A percentile compares a stretch with the other conserved stretches of the same genome.
Conservation (phyloP, 2,113 vertebrate species). For the Chaetura pelagica region DNA sequence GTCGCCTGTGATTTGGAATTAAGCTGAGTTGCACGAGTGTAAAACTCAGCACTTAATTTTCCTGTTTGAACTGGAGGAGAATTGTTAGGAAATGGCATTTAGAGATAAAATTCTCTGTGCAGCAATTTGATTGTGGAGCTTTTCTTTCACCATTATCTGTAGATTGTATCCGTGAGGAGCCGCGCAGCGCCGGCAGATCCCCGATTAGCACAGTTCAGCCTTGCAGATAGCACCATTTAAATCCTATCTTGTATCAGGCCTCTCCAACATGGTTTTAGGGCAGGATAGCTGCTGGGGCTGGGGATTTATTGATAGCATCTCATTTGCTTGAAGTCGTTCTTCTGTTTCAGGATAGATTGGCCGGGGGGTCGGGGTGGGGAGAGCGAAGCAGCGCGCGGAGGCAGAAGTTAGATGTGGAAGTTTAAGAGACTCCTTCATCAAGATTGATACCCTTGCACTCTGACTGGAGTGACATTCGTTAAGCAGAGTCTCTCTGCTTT, state of each 20-base stretch:
- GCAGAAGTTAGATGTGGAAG: background rate
- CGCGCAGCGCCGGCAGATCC: slow-evolving; percentile 37
- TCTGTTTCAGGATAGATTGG: fast-evolving
- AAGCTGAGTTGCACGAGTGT: background rate
- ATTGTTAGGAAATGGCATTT: background rate
- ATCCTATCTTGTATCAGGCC: background rate
- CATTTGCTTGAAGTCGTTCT: background rate
- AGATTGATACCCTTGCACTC: fast-evolving
- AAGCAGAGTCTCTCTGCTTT: background rate
- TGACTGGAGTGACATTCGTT: background rate
- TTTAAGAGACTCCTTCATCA: background rate
- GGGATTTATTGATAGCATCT: background rate
- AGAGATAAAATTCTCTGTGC: background rate
- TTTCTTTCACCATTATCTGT: slow-evolving; percentile 42
- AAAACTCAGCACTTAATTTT: background rate
- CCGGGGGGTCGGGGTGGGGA: background rate
- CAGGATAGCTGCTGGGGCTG: background rate
- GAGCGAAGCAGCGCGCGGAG: background rate
- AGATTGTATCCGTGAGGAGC: slow-evolving; percentile 22
- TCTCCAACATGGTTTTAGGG: background rate
- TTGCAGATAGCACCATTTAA: background rate
- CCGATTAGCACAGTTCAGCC: slow-evolving; percentile 4
- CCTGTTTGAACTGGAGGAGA: background rate
- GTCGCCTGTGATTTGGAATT: background rate
- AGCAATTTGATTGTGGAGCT: background rate